phyloP scores from a whole-genome alignment of 1,140 invertebrate species.

The Mesaphorura yosii region DNA sequence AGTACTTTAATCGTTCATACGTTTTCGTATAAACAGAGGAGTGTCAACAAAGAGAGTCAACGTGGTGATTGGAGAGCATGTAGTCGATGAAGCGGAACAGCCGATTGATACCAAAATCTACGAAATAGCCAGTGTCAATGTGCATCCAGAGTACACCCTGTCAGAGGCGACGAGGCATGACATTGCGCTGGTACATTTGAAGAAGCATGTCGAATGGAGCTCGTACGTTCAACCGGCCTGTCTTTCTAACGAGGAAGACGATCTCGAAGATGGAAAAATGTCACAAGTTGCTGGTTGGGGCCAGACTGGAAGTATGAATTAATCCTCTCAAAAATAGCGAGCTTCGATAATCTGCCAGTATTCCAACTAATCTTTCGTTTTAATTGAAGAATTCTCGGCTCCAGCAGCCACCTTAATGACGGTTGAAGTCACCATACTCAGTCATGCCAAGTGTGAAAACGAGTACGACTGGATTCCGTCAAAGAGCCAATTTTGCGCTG shows the following conservation, averaged over 20 bases:
- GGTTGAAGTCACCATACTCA: conserved; percentile 1
- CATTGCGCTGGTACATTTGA: not conserved
- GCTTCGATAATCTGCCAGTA: too few relatives aligned
- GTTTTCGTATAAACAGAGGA: not conserved
- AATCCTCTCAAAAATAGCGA: too few relatives aligned
- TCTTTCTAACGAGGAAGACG: not conserved
- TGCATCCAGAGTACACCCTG: not conserved
- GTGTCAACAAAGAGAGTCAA: not conserved
- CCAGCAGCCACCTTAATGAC: conserved; percentile 5
- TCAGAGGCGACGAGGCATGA: not conserved
- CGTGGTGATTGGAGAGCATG: conserved; percentile 4
- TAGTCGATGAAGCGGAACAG: not conserved
- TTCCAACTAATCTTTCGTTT: too few relatives aligned
- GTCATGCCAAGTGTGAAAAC: not conserved
- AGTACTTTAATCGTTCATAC: not conserved
- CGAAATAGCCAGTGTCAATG: not conserved
- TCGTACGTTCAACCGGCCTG: conserved; percentile 6
- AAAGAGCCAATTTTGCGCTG: conserved; percentile 1
- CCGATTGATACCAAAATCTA: not conserved
- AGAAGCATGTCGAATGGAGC: conserved; percentile 4
- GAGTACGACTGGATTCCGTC: not conserved
- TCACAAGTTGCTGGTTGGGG: conserved; percentile 7
- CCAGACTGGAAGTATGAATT: not conserved
- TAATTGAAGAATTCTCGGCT: too few relatives aligned
- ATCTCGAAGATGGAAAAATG: not conserved